phyloP scores from a whole-genome alignment of 2,113 vertebrate genomes.

The Syrrhaptes paradoxus region DNA sequence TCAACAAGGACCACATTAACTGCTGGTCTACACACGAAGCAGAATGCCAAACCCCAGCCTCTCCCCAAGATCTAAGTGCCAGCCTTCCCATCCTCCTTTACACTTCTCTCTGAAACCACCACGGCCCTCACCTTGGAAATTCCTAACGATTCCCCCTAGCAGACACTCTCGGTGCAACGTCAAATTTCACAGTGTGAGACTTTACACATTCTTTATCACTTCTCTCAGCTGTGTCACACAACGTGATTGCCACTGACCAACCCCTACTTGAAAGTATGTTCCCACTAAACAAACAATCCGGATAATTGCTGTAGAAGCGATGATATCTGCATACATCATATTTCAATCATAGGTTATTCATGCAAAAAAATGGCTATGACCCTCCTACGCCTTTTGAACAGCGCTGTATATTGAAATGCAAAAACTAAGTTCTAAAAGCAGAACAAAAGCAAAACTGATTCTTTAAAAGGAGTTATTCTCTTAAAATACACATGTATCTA shows the following conservation, averaged over 20 bases:
- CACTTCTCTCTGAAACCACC: conserved; percentile 36
- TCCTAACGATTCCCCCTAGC: background rate
- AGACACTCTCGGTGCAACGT: background rate
- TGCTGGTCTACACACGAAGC: conserved; percentile 65
- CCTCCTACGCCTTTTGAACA: conserved; percentile 36
- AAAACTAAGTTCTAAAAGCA: conserved; percentile 46
- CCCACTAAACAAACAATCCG: conserved; percentile 44
- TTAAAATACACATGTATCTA: conserved; percentile 52
- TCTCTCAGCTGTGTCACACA: background rate
- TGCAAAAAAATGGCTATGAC: conserved; percentile 33
- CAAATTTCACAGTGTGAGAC: conserved; percentile 20
- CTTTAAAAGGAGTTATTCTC: conserved; percentile 49
- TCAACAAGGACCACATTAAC: conserved; percentile 63
- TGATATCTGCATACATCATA: conserved; percentile 60
- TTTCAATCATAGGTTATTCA: conserved; percentile 64
- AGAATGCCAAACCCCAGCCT: conserved; percentile 32
- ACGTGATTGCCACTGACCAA: conserved; percentile 30
- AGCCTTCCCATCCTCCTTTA: conserved; percentile 1
- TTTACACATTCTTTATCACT: background rate
- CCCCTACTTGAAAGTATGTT: conserved; percentile 8
- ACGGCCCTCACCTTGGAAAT: background rate
- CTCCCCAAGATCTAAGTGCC: conserved; percentile 23
- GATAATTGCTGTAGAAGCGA: conserved; percentile 49
- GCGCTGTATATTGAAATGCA: conserved; percentile 22
- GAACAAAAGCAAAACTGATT: conserved; percentile 51